A percentile compares a stretch with the other conserved stretches of the same genome.
These are phyloP conservation scores for Acholoe squamosa DNA, from an alignment of 2,888 invertebrate genomes.

Conservation along the genomic window DNA sequence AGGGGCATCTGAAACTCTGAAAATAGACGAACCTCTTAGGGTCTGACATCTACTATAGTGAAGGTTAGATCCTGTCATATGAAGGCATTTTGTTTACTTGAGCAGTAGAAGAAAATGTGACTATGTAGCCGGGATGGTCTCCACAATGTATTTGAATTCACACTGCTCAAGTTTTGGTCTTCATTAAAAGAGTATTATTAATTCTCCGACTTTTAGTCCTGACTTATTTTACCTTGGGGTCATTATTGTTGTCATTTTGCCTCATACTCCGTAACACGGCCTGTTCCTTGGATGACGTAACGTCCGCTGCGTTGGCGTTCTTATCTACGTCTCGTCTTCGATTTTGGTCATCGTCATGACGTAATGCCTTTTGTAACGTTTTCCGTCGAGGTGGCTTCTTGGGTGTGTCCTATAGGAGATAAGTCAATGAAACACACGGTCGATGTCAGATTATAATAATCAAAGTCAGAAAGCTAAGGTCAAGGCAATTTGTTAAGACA, in stretches of 20 bases:
- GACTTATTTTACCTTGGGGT: slow-evolving; percentile 23
- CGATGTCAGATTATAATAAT: neutral
- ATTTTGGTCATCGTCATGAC: slow-evolving; percentile 37
- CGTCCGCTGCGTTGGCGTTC: slow-evolving; percentile 17
- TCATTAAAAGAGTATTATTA: too few species aligned
- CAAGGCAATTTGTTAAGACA: neutral
- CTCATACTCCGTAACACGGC: neutral
- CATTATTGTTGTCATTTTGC: slow-evolving; percentile 42
- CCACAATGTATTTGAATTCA: too few species aligned
- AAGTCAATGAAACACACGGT: too few species aligned
- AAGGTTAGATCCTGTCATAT: too few species aligned
- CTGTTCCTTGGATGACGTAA: slow-evolving; percentile 2
- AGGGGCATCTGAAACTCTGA: too few species aligned
- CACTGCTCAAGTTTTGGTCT: too few species aligned
- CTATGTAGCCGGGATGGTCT: too few species aligned
- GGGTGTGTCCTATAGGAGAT: slow-evolving; percentile 69
- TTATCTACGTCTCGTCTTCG: slow-evolving; percentile 27
- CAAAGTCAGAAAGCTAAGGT: neutral
- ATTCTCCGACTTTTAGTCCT: too few species aligned
- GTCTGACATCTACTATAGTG: too few species aligned
- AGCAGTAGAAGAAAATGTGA: too few species aligned
- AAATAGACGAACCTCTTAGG: too few species aligned
- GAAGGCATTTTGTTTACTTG: too few species aligned
- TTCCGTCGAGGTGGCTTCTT: slow-evolving; percentile 71
- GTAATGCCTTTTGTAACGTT: slow-evolving; percentile 49